phyloP scores from a whole-genome alignment of 2,797 vertebrate species.

The Arremon aurantiirostris region DNA sequence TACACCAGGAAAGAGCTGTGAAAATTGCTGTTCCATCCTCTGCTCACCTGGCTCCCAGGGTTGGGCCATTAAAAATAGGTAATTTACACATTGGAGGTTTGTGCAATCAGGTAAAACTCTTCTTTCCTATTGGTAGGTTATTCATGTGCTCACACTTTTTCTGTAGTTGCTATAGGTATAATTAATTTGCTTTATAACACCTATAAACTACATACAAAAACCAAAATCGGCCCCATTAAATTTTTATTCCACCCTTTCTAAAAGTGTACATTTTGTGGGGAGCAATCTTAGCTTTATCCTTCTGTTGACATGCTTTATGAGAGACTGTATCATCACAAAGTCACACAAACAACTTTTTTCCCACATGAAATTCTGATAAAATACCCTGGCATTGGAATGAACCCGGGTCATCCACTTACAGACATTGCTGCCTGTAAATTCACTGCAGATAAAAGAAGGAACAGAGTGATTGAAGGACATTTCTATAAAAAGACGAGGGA shows the following conservation, averaged over 20 bases:
- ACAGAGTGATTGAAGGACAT: background rate
- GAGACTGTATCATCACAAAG: background rate
- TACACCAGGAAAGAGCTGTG: background rate
- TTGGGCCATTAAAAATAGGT: background rate
- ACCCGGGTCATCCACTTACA: background rate
- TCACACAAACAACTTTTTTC: background rate
- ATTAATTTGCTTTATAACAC: background rate
- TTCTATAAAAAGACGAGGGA: background rate
- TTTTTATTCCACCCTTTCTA: background rate
- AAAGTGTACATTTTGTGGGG: fast-evolving
- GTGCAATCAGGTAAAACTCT: background rate
- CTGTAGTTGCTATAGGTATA: background rate
- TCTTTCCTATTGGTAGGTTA: background rate
- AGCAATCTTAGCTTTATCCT: background rate
- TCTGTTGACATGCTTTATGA: background rate
- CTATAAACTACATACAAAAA: background rate
- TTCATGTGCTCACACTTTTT: background rate
- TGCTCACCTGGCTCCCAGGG: background rate
- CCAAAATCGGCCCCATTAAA: too few species aligned
- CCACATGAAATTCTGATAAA: background rate
- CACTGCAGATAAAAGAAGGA: background rate
- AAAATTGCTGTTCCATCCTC: background rate
- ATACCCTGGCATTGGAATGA: background rate
- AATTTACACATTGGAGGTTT: background rate
- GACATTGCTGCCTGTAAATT: background rate